Conservation (phyloP, 2,888 invertebrate genomes). For the Epinotia ramella region DNA sequence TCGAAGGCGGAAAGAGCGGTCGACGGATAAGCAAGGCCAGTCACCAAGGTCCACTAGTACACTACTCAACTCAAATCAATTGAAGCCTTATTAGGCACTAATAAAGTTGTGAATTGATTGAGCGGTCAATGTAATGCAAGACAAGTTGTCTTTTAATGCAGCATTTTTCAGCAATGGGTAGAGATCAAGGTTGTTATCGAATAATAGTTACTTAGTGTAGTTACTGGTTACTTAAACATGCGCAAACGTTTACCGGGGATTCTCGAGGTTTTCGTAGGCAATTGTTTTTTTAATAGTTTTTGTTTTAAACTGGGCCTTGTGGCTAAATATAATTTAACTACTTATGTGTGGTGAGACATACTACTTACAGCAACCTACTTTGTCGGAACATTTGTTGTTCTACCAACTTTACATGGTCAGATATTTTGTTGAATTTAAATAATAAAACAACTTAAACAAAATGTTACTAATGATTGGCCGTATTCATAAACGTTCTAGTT, state of each 20-base stretch:
- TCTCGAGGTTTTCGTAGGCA: slow-evolving; percentile 8
- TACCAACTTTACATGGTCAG: neutral
- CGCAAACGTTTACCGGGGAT: slow-evolving; percentile 12
- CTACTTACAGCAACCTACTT: slow-evolving; percentile 12
- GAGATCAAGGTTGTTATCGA: slow-evolving; percentile 76
- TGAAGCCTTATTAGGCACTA: slow-evolving; percentile 52
- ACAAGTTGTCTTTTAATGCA: slow-evolving; percentile 81
- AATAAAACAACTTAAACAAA: neutral
- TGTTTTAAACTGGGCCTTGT: slow-evolving; percentile 19
- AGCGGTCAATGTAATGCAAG: slow-evolving; percentile 60
- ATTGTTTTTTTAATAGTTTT: slow-evolving; percentile 7
- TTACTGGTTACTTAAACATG: slow-evolving; percentile 41
- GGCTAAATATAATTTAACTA: slow-evolving; percentile 19
- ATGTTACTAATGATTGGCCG: no score
- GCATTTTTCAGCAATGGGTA: slow-evolving; percentile 82
- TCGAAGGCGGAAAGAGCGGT: slow-evolving; percentile 84
- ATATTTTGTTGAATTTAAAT: neutral
- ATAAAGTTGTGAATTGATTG: slow-evolving; percentile 61
- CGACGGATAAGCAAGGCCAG: slow-evolving; percentile 81
- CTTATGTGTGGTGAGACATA: slow-evolving; percentile 12
- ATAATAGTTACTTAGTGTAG: slow-evolving; percentile 46
- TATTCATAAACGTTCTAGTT: no score
- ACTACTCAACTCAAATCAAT: slow-evolving; percentile 55
- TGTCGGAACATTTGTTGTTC: neutral
- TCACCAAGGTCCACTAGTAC: slow-evolving; percentile 72